Base-by-base conservation (phyloP, 37 sponge, comb jelly and placozoan species). In the Axinella damicornis region DNA sequence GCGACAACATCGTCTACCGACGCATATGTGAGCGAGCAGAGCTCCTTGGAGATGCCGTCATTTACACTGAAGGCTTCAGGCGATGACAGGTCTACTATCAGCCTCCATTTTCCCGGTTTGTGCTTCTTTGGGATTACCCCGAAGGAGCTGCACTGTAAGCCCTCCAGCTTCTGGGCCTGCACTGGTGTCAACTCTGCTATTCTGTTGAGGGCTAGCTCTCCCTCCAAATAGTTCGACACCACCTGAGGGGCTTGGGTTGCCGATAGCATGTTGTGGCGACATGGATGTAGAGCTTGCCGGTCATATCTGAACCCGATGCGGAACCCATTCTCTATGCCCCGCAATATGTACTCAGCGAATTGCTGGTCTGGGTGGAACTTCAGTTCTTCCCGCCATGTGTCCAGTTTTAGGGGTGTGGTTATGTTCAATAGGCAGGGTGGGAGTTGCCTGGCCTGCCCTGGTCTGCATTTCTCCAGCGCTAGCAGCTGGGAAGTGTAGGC, bases 11-110 rank as follows among this genome's bases (percentile, higher is more conserved):
- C 24, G 69, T 80, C 69, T 4, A 80, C 25, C 2, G 70, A 13
- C 1, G 33, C 2, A 39, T 80, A 80, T 37, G 17, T 6, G 1
- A 68, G 55, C 1, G 69, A 35, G 41, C 81, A 80, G 5, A 53
- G 57, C 11, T 33, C 36, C 18, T 52, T 14, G 27, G 30, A 0
- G 24, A 82, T 82, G 1, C 35, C 83, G 32, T 82, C 83, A 59
- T 82, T 69, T 1, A 69, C 73, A 53, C 83, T 82, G 0, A 11
- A 54, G 30, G 72, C 83, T 2, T 70, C 41, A 19, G 83, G 83
- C 2, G 27, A 70, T 0, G 83, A 82, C 11, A 82, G 53, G 83
- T 82, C 73, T 17, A 41, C 38, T 22, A 82, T 82, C 19, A 82
- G 58, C 4, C 83, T 38, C 83, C 83, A 82, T 34, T 59, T 70